These are phyloP conservation scores for Homalodisca vitripennis DNA, from an alignment of 1,140 invertebrate genomes.

Conservation along the genomic window DNA sequence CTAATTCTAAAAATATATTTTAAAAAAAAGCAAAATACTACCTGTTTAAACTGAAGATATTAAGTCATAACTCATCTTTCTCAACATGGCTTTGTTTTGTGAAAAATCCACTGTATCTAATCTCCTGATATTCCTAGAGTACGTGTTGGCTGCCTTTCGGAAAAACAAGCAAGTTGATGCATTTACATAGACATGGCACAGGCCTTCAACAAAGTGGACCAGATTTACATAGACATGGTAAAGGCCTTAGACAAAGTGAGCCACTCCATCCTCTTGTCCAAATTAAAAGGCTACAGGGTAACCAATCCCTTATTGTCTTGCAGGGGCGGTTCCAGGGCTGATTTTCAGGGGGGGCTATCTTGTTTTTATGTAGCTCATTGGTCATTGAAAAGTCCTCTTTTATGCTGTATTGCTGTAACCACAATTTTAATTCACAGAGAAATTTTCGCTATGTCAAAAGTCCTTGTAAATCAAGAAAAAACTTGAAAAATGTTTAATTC, in stretches of 20 bases:
- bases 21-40: no score
- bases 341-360: no score
- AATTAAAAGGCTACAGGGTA: not conserved
- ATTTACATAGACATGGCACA: not conserved
- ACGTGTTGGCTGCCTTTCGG: conserved; percentile 10
- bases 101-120: not conserved
- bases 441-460: not conserved
- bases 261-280: not conserved
- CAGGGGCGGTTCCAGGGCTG: no score
- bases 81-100: not conserved
- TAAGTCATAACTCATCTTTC: not conserved
- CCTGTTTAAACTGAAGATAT: no score
- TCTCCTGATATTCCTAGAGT: not conserved
- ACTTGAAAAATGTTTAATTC: no score
- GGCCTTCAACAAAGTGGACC: no score
- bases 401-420: no score
- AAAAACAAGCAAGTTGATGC: not conserved
- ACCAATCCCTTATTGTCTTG: conserved; percentile 1
- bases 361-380: no score
- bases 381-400: no score
- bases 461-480: not conserved
- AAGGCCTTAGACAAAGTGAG: not conserved
- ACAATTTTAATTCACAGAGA: no score
- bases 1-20: no score
- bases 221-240: no score